phyloP scores from a whole-genome alignment of 1,140 invertebrate genomes.

The Holotrichia oblita region DNA sequence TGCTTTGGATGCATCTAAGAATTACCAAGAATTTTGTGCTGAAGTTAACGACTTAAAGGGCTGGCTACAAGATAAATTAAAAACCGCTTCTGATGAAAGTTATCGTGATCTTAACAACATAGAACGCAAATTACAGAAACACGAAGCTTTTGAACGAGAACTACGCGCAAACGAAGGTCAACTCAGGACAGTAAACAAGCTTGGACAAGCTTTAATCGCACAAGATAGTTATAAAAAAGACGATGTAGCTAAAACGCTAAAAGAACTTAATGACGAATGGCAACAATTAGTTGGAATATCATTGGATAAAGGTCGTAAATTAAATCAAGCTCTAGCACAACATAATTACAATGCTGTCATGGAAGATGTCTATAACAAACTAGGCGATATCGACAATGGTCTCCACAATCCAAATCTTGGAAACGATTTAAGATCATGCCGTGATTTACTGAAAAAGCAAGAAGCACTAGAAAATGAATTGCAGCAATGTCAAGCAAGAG shows the following conservation, averaged over 20 bases:
- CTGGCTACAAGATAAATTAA: constrained; percentile 94
- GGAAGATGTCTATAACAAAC: constrained; percentile 81
- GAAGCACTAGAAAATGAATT: constrained; percentile 85
- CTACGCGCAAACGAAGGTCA: constrained; percentile 91
- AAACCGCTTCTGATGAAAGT: constrained; percentile 90
- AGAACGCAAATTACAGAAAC: constrained; percentile 94
- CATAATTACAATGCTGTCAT: constrained; percentile 79
- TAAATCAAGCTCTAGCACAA: constrained; percentile 81
- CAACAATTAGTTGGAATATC: constrained; percentile 74
- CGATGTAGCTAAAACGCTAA: constrained; percentile 72
- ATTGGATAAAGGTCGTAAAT: constrained; percentile 84
- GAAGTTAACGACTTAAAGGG: constrained; percentile 86
- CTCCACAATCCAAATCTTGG: constrained; percentile 85
- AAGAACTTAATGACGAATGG: constrained; percentile 79
- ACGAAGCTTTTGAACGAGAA: constrained; percentile 97
- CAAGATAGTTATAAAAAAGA: constrained; percentile 75
- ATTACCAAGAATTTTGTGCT: constrained; percentile 87
- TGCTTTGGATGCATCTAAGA: constrained; percentile 78
- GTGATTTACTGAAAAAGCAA: constrained; percentile 88
- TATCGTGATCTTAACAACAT: constrained; percentile 92
- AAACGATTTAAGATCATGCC: constrained; percentile 86
- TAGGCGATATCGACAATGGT: constrained; percentile 80
- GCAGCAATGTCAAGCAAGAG: constrained; percentile 77
- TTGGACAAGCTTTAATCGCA: constrained; percentile 75
- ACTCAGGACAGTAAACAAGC: constrained; percentile 83